Percentiles rank a stretch among this genome's conserved stretches.
Evolutionary conservation across 2,113 vertebrate species (phyloP).

Genomic region (Notiomystis cincta): DNA sequence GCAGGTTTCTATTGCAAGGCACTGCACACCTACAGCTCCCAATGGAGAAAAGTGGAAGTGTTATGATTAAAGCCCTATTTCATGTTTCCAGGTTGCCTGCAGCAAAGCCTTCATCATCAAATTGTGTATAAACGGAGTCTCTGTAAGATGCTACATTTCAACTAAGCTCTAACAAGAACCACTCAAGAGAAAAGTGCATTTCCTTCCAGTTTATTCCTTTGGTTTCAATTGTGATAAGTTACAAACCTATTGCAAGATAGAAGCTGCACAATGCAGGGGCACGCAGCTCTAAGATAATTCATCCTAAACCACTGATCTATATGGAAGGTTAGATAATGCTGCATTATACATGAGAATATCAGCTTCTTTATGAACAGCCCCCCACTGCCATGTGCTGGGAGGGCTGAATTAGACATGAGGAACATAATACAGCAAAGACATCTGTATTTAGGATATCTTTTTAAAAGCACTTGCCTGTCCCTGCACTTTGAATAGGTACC

Average conservation of each 20-base stretch:
- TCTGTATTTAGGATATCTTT: neutral
- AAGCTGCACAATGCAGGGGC: neutral
- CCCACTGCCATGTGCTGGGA: neutral
- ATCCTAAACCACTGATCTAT: neutral
- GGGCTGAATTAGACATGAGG: slow-evolving; percentile 23
- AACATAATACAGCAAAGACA: slow-evolving; percentile 18
- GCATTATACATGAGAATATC: slow-evolving; percentile 38
- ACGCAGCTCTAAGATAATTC: neutral
- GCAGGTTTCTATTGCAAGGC: neutral
- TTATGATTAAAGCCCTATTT: slow-evolving; percentile 54
- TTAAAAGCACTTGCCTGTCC: neutral
- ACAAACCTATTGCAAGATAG: neutral
- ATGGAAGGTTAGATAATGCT: neutral
- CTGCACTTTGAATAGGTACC: neutral
- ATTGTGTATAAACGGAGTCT: slow-evolving; percentile 28
- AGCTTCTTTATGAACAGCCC: neutral
- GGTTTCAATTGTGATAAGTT: slow-evolving; percentile 4
- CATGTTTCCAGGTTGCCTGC: slow-evolving; percentile 48
- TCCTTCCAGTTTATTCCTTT: slow-evolving; percentile 28
- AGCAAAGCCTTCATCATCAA: slow-evolving; percentile 61
- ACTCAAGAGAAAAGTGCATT: slow-evolving; percentile 41
- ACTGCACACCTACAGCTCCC: slow-evolving; percentile 39
- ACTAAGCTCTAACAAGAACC: slow-evolving; percentile 41
- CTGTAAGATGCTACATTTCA: slow-evolving; percentile 45
- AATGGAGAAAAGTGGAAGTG: slow-evolving; percentile 6